Evolutionary conservation across 2,113 vertebrate species (phyloP).

Genomic region (Alligator sinensis): DNA sequence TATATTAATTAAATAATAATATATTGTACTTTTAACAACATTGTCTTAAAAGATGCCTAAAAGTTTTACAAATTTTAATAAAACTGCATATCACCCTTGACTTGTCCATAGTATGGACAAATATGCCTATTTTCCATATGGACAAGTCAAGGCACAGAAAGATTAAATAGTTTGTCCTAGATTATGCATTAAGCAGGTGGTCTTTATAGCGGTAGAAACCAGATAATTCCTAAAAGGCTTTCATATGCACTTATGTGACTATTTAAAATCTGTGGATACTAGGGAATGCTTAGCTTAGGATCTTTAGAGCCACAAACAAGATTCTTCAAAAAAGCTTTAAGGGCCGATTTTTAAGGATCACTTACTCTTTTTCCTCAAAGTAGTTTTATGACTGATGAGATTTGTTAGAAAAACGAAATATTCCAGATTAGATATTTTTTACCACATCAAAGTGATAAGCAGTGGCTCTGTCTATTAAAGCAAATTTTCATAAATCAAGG

Average conservation of each 20-base stretch:
- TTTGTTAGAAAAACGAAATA: too few relatives aligned
- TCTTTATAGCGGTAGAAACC: not conserved
- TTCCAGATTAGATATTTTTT: not conserved
- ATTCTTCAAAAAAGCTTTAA: not conserved
- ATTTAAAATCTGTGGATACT: too few relatives aligned
- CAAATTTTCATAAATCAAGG: fast-evolving
- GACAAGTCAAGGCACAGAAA: fast-evolving
- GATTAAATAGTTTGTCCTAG: fast-evolving
- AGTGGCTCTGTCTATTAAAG: not conserved
- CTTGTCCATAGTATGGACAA: fast-evolving
- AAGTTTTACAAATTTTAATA: not conserved
- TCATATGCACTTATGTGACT: too few relatives aligned
- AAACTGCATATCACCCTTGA: not conserved
- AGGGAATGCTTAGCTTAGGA: not conserved
- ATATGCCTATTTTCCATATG: not conserved
- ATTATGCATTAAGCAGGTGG: not conserved
- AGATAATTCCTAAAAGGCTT: not conserved
- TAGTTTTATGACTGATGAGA: not conserved
- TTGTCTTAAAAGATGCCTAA: fast-evolving
- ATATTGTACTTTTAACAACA: fast-evolving
- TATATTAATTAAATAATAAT: fast-evolving
- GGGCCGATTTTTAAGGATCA: not conserved
- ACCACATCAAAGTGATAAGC: not conserved
- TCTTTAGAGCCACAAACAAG: not conserved
- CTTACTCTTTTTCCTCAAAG: not conserved